Evolutionary conservation across 2,113 vertebrate genomes (phyloP).

Genomic region (Morone saxatilis): DNA sequence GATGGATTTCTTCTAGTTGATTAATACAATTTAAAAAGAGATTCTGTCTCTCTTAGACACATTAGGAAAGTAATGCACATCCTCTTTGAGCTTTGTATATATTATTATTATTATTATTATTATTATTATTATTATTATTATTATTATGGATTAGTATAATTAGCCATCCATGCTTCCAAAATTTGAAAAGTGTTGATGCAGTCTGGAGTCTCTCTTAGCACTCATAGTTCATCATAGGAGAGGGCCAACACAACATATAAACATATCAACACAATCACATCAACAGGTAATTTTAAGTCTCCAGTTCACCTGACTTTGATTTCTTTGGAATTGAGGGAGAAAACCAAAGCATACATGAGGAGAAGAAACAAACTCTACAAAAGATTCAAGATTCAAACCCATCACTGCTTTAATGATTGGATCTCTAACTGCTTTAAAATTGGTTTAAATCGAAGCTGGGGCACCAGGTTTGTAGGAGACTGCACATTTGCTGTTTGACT

Average conservation of each 20-base stretch:
- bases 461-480: conserved; percentile 26
- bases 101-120: neutral
- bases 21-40: neutral
- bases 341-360: neutral
- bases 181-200: neutral
- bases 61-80: neutral
- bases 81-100: neutral
- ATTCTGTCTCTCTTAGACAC: neutral
- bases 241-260: neutral
- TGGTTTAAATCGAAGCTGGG: neutral
- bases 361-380: neutral
- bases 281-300: neutral
- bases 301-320: neutral
- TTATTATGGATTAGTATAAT: neutral
- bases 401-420: neutral
- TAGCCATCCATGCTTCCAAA: neutral
- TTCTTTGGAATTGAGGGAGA: neutral
- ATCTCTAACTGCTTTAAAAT: neutral
- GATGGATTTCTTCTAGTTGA: neutral
- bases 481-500: conserved; percentile 25
- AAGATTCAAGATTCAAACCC: neutral
- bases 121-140: no score
- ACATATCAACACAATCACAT: neutral
- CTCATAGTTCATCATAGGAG: neutral
- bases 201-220: neutral